Percentiles rank a stretch among this genome's conserved stretches.
These are phyloP conservation scores for Phalacrocorax aristotelis DNA, from an alignment of 2,113 vertebrate species.

Conservation along the genomic window DNA sequence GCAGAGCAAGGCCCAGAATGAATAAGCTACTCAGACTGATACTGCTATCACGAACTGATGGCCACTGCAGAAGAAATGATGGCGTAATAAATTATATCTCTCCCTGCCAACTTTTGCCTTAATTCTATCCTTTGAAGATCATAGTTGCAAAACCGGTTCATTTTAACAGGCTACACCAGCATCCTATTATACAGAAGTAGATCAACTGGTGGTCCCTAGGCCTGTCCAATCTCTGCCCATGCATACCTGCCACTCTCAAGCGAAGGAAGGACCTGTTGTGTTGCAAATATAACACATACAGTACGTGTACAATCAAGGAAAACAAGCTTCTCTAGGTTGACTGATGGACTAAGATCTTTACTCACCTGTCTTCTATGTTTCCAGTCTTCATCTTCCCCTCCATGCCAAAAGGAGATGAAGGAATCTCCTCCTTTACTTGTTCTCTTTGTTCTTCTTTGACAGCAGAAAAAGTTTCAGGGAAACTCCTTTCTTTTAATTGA, in stretches of 20 bases:
- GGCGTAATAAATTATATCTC: neutral
- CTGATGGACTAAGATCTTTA: neutral
- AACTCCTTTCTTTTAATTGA: neutral
- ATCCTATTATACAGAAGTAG: neutral
- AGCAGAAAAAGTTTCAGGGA: neutral
- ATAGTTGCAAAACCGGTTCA: neutral
- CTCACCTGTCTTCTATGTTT: constrained; percentile 61
- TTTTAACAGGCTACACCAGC: neutral
- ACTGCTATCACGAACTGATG: neutral
- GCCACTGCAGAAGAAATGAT: neutral
- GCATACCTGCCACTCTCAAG: neutral
- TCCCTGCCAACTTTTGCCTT: neutral
- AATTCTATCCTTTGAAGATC: neutral
- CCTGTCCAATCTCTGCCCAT: neutral
- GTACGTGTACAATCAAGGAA: neutral
- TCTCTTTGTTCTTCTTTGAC: constrained; percentile 44
- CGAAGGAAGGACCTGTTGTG: neutral
- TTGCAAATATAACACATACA: neutral
- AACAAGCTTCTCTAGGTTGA: neutral
- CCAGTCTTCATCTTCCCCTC: neutral
- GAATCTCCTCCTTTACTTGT: neutral
- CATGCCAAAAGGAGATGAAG: constrained; percentile 11
- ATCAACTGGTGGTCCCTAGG: neutral
- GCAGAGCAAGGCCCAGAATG: neutral
- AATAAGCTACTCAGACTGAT: neutral